Conservation (phyloP, 2,888 invertebrate genomes). For the Ypsolopha sequella region DNA sequence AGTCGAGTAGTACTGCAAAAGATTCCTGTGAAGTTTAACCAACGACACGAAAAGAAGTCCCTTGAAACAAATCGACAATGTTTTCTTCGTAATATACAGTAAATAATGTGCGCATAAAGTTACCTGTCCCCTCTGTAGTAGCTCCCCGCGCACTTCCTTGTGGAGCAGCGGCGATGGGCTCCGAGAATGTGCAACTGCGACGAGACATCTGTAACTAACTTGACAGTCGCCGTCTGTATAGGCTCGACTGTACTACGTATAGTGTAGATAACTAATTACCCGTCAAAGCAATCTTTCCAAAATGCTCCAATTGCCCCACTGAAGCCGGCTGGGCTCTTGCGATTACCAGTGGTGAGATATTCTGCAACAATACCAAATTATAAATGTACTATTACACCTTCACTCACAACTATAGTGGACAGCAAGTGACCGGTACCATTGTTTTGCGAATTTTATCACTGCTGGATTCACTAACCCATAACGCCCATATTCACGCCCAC, state of each 20-base stretch:
- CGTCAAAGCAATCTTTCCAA: slow-evolving; percentile 37
- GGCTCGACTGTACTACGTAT: neutral
- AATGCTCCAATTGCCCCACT: slow-evolving; percentile 38
- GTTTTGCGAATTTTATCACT: neutral
- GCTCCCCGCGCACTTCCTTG: neutral
- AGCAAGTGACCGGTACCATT: neutral
- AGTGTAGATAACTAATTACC: slow-evolving; percentile 17
- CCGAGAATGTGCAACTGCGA: neutral
- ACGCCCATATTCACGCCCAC: neutral
- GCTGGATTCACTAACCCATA: neutral
- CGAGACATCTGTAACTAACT: neutral
- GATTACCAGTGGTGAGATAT: slow-evolving; percentile 8
- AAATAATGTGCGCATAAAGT: too few species aligned
- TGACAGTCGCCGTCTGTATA: neutral
- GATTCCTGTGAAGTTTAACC: too few species aligned
- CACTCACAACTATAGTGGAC: neutral
- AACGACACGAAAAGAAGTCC: too few species aligned
- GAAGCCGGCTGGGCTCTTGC: slow-evolving; percentile 34
- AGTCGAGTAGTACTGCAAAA: too few species aligned
- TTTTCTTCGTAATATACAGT: too few species aligned
- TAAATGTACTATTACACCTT: neutral
- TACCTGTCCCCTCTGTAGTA: too few species aligned
- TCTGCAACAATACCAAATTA: slow-evolving; percentile 3
- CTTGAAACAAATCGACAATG: too few species aligned
- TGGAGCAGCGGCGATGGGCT: too few species aligned